phyloP scores from a whole-genome alignment of 1,140 invertebrate species.

The Tetragnatha versicolor region DNA sequence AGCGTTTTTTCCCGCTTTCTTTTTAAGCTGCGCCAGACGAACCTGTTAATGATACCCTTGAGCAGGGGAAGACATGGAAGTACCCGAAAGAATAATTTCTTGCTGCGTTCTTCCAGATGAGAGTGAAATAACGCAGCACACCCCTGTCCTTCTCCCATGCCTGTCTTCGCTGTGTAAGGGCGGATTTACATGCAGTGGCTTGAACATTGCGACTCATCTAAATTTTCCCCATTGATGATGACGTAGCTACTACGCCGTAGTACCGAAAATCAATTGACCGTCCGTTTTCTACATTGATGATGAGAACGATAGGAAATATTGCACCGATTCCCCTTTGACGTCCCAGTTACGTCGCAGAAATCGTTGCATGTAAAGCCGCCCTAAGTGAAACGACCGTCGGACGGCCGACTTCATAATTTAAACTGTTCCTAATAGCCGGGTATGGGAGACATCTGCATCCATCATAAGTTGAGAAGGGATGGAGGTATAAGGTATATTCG shows the following conservation, averaged over 20 bases:
- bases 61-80: constrained; percentile 19
- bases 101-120: background rate
- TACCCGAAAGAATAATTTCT: constrained; percentile 31
- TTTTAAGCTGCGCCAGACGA: background rate
- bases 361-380: too few relatives aligned
- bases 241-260: too few relatives aligned
- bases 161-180: constrained; percentile 1
- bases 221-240: too few relatives aligned
- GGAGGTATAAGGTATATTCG: background rate
- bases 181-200: too few relatives aligned
- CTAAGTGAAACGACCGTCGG: background rate
- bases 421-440: constrained; percentile 32
- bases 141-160: constrained; percentile 2
- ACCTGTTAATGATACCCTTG: constrained; percentile 44
- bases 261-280: too few relatives aligned
- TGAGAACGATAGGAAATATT: too few relatives aligned
- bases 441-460: constrained; percentile 22
- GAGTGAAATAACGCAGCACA: constrained; percentile 26
- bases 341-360: too few relatives aligned
- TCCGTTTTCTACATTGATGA: too few relatives aligned
- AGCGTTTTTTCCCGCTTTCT: background rate
- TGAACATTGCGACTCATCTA: too few relatives aligned
- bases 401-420: constrained; percentile 35
- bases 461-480: constrained; percentile 26
- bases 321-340: too few relatives aligned